A percentile compares a stretch with the other conserved stretches of the same genome.
Evolutionary conservation across 2,888 invertebrate species (phyloP).

Genomic region (Homarus gammarus): DNA sequence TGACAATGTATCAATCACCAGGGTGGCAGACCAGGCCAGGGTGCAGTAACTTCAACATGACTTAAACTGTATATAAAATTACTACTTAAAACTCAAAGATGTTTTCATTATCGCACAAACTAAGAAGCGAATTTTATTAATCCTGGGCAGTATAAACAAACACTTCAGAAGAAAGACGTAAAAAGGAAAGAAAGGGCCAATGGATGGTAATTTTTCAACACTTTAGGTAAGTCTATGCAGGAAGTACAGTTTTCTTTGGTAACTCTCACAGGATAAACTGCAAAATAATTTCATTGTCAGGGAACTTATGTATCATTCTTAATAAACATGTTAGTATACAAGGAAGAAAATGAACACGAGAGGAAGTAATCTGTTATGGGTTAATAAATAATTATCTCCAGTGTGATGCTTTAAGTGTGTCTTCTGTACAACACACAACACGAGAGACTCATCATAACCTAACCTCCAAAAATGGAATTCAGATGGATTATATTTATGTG

Average conservation of each 20-base stretch:
- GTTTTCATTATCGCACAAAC: too few species aligned
- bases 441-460: neutral
- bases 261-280: too few species aligned
- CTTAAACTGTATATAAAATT: neutral
- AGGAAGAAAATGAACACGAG: too few species aligned
- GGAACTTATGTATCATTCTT: too few species aligned
- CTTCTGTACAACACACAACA: neutral
- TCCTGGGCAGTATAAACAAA: too few species aligned
- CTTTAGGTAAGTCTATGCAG: neutral
- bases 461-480: too few species aligned
- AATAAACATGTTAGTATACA: too few species aligned
- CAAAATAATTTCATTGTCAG: too few species aligned
- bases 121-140: too few species aligned
- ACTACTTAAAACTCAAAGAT: neutral
- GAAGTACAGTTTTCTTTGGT: neutral
- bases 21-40: neutral
- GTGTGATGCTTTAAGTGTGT: neutral
- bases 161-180: too few species aligned
- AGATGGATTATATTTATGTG: neutral
- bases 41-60: neutral
- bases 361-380: too few species aligned
- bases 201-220: neutral
- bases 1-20: conserved; percentile 6
- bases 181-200: too few species aligned
- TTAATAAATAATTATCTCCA: neutral